phyloP scores from a whole-genome alignment of 2,797 vertebrate species.

The Microcaecilia unicolor region DNA sequence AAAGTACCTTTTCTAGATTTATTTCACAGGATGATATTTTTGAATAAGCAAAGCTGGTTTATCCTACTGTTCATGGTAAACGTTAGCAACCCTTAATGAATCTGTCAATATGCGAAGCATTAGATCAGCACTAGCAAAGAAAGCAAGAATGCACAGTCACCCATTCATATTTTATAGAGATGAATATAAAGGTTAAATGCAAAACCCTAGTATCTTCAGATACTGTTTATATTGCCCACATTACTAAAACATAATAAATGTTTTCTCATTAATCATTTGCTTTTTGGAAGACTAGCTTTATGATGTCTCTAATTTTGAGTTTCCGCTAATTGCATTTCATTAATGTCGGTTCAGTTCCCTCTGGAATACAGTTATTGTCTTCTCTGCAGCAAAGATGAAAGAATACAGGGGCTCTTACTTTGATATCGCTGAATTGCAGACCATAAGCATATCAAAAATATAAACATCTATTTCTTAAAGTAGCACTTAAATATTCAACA shows the following conservation, averaged over 20 bases:
- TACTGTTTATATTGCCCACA: neutral
- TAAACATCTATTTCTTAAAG: neutral
- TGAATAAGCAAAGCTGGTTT: no score
- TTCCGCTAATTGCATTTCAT: neutral
- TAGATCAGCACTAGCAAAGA: no score
- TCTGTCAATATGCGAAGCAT: no score
- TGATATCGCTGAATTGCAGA: neutral
- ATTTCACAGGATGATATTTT: no score
- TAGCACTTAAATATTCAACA: no score
- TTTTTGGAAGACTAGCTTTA: neutral
- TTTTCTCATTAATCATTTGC: neutral
- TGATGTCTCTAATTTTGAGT: neutral
- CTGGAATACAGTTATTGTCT: neutral
- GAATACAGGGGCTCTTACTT: neutral
- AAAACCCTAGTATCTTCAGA: neutral
- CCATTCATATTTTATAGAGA: conserved; percentile 8
- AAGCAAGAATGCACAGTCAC: no score
- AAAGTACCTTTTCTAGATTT: no score
- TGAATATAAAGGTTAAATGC: neutral
- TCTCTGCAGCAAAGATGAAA: neutral
- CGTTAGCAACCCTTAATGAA: no score
- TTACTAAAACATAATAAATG: neutral
- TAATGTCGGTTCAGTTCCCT: conserved; percentile 1
- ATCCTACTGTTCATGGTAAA: no score
- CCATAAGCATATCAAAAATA: neutral